Evolutionary conservation across 2,113 vertebrate species (phyloP), one percentile per base, ranked within the genome.

Genomic region (Quiscalus mexicanus): DNA sequence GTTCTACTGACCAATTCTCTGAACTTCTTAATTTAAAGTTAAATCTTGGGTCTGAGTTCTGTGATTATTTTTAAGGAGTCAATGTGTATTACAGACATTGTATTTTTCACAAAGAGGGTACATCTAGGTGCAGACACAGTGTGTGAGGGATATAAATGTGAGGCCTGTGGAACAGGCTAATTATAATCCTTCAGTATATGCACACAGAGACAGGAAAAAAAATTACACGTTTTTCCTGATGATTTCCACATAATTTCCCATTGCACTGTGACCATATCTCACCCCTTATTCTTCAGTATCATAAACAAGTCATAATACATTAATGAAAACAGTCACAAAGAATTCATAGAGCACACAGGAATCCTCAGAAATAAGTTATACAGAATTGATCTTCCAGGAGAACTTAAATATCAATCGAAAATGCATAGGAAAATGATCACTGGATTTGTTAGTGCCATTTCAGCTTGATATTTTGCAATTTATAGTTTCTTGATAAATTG

Each of bases 221-320:
- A 45, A 35, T 6, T 3, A 63, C 39, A 81, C 60, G 55, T 82
- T 82, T 95, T 68, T 71, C 19, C 58, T 93, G 68, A 95, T 58
- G 39, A 67, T 89, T 63, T 69, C 78, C 28, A 68, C 76, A 77
- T 78, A 53, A 79, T 95, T 97, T 97, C 82, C 80, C 31, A 47
- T 96, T 94, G 79, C 50, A n/a, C 63, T 17, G 11, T 93, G 83
- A 95, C 35, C 28, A 58, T 76, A 41, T 88, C 31, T 93, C 12
- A 65, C 30, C 64, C 73, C 24, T 93, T 96, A 87, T 95, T 93
- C 80, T 39, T 90, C 63, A 95, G 75, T 63, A 90, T 60, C 20
- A 49, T 94, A 97, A 97, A 97, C 96, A 96, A 96, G 83, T 90
- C 97, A 93, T 96, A 97, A 97, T 92, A 74, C 95, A 97, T 97